Percentiles rank a stretch among this genome's conserved stretches.
Conservation (phyloP, 2,888 invertebrate genomes). For the Leptothorax acervorum region DNA sequence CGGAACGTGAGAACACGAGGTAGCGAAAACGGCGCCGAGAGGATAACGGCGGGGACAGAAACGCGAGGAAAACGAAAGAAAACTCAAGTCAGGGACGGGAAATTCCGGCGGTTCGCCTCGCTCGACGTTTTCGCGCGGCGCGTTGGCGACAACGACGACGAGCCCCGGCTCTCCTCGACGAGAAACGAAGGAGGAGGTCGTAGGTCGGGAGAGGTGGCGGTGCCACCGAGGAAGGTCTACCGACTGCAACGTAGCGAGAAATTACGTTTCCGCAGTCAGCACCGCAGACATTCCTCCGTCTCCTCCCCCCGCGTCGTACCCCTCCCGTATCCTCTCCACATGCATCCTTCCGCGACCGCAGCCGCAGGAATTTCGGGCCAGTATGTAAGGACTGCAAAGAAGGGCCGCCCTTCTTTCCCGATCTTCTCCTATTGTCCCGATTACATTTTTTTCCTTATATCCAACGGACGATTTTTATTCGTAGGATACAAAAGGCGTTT, state of each 20-base stretch:
- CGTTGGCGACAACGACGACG: conserved; percentile 33
- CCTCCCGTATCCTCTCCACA: not conserved
- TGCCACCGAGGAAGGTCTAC: conserved; percentile 64
- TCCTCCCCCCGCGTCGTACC: conserved; percentile 55
- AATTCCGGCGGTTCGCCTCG: conserved; percentile 64
- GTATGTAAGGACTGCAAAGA: not conserved
- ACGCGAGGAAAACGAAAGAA: conserved; percentile 8
- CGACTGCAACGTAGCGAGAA: conserved; percentile 77
- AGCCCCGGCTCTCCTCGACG: conserved; percentile 7
- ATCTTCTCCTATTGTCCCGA: not conserved
- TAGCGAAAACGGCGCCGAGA: conserved; percentile 1
- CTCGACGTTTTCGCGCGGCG: conserved; percentile 64
- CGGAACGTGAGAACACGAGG: not conserved
- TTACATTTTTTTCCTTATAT: conserved; percentile 12
- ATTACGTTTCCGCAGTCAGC: conserved; percentile 77
- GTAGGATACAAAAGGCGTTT: not conserved
- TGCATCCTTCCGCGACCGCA: conserved; percentile 38
- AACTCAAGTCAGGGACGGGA: conserved; percentile 30
- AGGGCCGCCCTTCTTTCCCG: not conserved
- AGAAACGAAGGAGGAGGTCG: conserved; percentile 38
- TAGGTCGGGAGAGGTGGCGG: conserved; percentile 53
- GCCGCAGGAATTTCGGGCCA: conserved; percentile 65
- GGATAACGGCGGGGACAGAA: not conserved
- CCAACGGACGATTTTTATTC: conserved; percentile 41
- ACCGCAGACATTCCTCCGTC: conserved; percentile 72